These are phyloP conservation scores for Dermolepida albohirtum DNA, from an alignment of 2,888 invertebrate species.

Conservation along the genomic window DNA sequence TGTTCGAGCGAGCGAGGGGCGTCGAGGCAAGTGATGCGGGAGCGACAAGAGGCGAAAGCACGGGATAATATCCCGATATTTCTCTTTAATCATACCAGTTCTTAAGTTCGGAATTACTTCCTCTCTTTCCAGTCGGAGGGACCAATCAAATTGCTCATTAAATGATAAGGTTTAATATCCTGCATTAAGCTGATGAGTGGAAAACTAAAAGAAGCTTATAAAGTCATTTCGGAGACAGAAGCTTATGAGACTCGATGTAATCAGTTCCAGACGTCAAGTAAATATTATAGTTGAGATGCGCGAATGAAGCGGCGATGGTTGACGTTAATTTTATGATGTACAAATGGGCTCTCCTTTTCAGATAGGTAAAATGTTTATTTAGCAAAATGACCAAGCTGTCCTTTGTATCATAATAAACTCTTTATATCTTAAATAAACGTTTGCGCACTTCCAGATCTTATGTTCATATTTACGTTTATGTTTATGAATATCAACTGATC, in stretches of 20 bases:
- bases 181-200: slow-evolving; percentile 58
- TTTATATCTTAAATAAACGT: too few species aligned
- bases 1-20: slow-evolving; percentile 6
- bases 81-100: slow-evolving; percentile 41
- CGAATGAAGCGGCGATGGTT: not conserved
- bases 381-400: not conserved
- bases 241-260: slow-evolving; percentile 38
- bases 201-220: slow-evolving; percentile 60
- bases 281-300: slow-evolving; percentile 39
- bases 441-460: too few species aligned
- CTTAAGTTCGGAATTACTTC: slow-evolving; percentile 41
- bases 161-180: slow-evolving; percentile 62
- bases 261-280: slow-evolving; percentile 43
- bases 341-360: slow-evolving; percentile 4
- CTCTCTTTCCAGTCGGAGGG: slow-evolving; percentile 38
- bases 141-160: slow-evolving; percentile 62
- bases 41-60: not conserved
- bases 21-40: slow-evolving; percentile 3
- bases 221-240: slow-evolving; percentile 49
- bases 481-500: too few species aligned
- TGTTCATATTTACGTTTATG: too few species aligned
- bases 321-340: slow-evolving; percentile 28
- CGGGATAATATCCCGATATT: slow-evolving; percentile 38
- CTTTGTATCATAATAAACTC: too few species aligned
- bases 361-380: slow-evolving; percentile 18